These are phyloP conservation scores for Bombus vancouverensis DNA, from an alignment of 1,140 invertebrate species.

Conservation along the genomic window DNA sequence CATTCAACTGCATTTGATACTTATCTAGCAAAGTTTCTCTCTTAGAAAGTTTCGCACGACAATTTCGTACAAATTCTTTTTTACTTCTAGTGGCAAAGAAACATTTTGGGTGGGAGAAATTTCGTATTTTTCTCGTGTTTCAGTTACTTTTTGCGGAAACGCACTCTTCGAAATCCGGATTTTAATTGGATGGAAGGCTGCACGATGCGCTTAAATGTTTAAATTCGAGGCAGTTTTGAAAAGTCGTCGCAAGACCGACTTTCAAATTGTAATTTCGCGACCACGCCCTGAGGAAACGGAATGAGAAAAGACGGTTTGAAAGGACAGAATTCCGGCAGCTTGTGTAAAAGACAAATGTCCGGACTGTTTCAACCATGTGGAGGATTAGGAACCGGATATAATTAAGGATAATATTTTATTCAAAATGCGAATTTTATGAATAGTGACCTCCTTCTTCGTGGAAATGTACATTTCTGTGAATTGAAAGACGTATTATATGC, in stretches of 20 bases:
- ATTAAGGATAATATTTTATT: conserved; percentile 32
- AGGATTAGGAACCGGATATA: background rate
- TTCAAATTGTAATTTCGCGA: background rate
- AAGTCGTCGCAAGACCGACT: background rate
- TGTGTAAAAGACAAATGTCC: background rate
- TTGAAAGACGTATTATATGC: background rate
- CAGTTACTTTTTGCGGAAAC: background rate
- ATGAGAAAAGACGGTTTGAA: background rate
- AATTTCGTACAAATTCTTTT: background rate
- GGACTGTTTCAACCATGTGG: background rate
- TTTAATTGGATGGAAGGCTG: background rate
- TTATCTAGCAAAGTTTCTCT: background rate
- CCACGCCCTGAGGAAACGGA: background rate
- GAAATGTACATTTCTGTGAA: background rate
- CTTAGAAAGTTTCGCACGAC: background rate
- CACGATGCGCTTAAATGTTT: background rate
- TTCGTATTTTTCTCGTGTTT: background rate
- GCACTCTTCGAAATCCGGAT: background rate
- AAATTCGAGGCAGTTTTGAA: conserved; percentile 4
- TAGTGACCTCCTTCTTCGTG: background rate
- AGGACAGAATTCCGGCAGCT: background rate
- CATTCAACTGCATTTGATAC: background rate
- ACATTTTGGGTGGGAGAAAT: background rate
- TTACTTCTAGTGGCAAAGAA: background rate
- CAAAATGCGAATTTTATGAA: background rate